Base-by-base conservation (phyloP, 2,113 vertebrate species). In the Natator depressus region DNA sequence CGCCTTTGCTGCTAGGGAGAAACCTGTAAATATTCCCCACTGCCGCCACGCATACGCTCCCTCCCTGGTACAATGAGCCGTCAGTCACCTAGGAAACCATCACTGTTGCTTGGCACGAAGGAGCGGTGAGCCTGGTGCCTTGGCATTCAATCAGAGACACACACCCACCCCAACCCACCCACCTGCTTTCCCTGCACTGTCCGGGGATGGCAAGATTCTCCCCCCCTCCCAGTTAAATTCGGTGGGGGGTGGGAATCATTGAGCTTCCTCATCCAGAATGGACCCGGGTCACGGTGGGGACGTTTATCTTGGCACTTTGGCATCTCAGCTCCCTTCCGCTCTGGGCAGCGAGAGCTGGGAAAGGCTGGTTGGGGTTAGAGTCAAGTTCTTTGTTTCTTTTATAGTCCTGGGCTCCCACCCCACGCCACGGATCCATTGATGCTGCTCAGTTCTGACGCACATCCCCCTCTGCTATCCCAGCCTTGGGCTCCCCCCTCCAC, bases 21-120 rank as follows among this genome's bases (percentile, higher is more conserved):
- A 88, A 84, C 82, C 91, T 88, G 91, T 72, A 88, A 84, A 79
- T 84, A 49, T 72, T 10, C 38, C 24, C 49, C 75, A 16, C 72
- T 42, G 12, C 57, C 53, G 5, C 27, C 31, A 31, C 9, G 12
- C 79, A 57, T 25, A n/a, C 22, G 31, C 78, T 10, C 11, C 12
- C 69, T 62, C 38, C 85, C 65, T 38, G 51, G 69, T 69, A 62
- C 72, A 25, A 87, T 72, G 72, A 88, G 91, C 81, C 49, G 57
- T 42, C 55, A 55, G 86, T 92, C 86, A 88, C 91, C 91, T 92
- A 84, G 91, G 91, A 92, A 92, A 92, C 91, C 81, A 84, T 47
- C 81, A 46, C 69, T 83, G 65, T 88, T 80, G 55, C 86, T 65
- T 82, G 69, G 91, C 86, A 80, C 85, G 75, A 88, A 72, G 25